Evolutionary conservation across 64 coral and sea anemone genomes (phyloP).

Genomic region (Montipora capricornis): DNA sequence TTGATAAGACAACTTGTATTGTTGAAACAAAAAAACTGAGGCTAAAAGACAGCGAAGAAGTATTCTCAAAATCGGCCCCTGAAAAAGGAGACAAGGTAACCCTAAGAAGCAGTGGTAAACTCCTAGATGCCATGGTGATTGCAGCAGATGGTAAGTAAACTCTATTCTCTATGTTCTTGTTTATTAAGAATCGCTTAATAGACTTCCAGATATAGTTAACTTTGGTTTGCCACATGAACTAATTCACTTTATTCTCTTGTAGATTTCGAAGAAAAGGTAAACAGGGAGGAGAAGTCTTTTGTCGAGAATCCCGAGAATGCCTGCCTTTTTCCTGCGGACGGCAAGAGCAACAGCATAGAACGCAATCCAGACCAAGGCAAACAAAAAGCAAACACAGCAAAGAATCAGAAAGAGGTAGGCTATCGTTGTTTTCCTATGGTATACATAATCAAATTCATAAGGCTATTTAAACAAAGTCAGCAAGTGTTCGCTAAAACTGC

Average conservation of each 20-base stretch:
- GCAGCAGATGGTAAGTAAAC: neutral
- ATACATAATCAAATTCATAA: too few relatives aligned
- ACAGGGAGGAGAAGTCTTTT: neutral
- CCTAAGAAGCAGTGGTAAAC: neutral
- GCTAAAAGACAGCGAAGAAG: neutral
- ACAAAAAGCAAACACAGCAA: too few relatives aligned
- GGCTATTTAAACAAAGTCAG: too few relatives aligned
- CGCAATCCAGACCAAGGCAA: too few relatives aligned
- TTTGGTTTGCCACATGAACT: too few relatives aligned
- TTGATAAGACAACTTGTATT: conserved; percentile 32
- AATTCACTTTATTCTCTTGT: neutral
- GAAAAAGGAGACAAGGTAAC: neutral
- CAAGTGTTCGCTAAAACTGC: too few relatives aligned
- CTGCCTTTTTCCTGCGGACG: neutral
- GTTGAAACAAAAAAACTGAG: conserved; percentile 45
- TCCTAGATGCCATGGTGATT: neutral
- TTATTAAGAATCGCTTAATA: neutral
- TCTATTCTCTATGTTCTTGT: neutral
- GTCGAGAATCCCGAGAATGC: neutral
- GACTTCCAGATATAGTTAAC: neutral
- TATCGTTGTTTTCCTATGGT: too few relatives aligned
- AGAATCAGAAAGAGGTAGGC: too few relatives aligned
- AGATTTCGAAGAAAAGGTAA: neutral
- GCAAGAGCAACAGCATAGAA: too few relatives aligned
- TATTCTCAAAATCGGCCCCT: neutral